Conservation (phyloP, 2,113 vertebrate species). For the Corvus moneduloides region DNA sequence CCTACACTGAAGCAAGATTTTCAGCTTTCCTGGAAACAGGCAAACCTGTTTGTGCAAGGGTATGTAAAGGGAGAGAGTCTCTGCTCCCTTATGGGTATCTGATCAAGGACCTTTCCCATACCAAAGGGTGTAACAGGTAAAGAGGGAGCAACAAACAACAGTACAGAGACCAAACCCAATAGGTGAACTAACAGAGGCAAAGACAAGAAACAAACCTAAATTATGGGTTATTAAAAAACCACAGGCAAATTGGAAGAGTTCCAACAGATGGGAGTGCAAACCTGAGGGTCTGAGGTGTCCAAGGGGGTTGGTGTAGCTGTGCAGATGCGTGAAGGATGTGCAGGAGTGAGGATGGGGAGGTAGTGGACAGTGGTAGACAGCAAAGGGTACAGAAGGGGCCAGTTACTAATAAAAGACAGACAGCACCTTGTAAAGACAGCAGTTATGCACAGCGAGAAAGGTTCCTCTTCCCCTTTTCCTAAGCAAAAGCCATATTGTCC, state of each 20-base stretch:
- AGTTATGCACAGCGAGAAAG: background rate
- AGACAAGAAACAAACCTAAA: background rate
- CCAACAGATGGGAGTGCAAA: background rate
- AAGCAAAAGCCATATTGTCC: background rate
- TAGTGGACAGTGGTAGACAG: background rate
- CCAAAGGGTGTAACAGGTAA: background rate
- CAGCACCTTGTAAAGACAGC: background rate
- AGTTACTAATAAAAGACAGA: background rate
- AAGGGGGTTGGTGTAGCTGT: fast-evolving
- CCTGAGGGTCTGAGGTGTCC: fast-evolving
- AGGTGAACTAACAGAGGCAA: background rate
- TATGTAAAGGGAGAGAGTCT: background rate
- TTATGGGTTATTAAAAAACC: background rate
- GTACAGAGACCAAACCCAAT: background rate
- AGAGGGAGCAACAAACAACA: background rate
- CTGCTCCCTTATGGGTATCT: background rate
- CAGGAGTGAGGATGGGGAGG: background rate
- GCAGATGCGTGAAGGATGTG: fast-evolving
- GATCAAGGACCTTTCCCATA: background rate
- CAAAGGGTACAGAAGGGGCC: background rate
- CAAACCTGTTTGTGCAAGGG: background rate
- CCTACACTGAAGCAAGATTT: background rate
- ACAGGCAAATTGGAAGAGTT: background rate
- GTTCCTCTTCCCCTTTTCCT: background rate
- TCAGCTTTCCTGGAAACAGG: background rate